Evolutionary conservation across 1,140 invertebrate species (phyloP).

Genomic region (Calephelis nemesis): DNA sequence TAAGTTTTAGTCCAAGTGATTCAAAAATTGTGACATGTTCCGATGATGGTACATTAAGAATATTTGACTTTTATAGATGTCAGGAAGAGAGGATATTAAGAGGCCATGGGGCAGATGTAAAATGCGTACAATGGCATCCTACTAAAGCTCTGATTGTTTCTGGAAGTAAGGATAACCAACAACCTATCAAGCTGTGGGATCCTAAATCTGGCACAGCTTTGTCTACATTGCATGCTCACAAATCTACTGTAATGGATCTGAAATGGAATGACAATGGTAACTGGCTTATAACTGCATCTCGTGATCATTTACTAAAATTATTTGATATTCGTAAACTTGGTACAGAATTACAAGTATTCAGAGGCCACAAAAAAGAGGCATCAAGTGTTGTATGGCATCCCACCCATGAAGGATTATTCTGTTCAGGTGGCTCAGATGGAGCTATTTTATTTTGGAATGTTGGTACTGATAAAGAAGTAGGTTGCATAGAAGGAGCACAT

Average conservation of each 20-base stretch:
- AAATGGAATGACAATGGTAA: constrained; percentile 99
- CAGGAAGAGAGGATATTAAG: constrained; percentile 97
- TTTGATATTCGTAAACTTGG: constrained; percentile 98
- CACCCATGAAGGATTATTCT: constrained; percentile 96
- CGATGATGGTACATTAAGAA: constrained; percentile 98
- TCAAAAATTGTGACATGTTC: constrained; percentile 99
- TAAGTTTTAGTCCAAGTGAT: constrained; percentile 99
- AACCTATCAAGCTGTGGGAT: constrained; percentile 99
- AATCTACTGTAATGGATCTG: constrained; percentile 99
- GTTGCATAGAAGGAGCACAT: constrained; percentile 98
- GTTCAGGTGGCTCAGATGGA: constrained; percentile 98
- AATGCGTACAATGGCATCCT: constrained; percentile 99
- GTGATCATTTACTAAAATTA: constrained; percentile 98
- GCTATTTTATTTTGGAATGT: constrained; percentile 99
- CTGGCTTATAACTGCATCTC: constrained; percentile 98
- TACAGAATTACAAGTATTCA: constrained; percentile 96
- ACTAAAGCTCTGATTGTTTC: constrained; percentile 97
- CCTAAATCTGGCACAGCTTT: constrained; percentile 95
- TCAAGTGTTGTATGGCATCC: constrained; percentile 99
- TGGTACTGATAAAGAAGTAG: constrained; percentile 98
- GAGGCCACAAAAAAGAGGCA: constrained; percentile 99
- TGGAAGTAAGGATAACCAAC: constrained; percentile 99
- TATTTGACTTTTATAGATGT: constrained; percentile 99
- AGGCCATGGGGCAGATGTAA: constrained; percentile 99
- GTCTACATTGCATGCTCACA: constrained; percentile 97